Conservation (phyloP, 2,113 vertebrate species). For the Centropus bengalensis region DNA sequence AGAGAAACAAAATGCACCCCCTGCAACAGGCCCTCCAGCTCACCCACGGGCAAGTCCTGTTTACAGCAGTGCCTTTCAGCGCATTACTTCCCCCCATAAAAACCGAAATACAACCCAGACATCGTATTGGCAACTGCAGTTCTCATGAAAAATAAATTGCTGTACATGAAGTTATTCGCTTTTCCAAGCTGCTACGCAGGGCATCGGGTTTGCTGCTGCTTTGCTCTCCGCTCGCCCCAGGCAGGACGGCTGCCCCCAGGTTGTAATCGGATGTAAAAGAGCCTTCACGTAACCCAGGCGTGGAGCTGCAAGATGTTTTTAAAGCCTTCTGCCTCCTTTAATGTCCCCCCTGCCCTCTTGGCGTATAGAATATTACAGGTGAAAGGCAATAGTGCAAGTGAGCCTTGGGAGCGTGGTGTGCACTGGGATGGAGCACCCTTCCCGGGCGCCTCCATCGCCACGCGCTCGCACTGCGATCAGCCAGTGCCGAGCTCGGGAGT, state of each 20-base stretch:
- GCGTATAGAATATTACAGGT: conserved; percentile 16
- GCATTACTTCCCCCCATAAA: conserved; percentile 11
- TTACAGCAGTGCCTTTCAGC: conserved; percentile 52
- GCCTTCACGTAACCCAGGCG: background rate
- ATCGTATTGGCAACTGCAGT: conserved; percentile 60
- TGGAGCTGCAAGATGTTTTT: background rate
- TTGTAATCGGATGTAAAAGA: background rate
- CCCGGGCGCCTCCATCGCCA: background rate
- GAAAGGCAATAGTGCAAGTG: conserved; percentile 52
- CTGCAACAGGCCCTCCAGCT: conserved; percentile 62
- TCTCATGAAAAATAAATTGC: conserved; percentile 15
- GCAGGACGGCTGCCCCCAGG: background rate
- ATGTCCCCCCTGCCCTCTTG: background rate
- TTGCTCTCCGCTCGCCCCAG: background rate
- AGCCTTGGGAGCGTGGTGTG: background rate
- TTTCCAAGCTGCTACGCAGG: conserved; percentile 23
- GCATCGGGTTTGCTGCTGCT: conserved; percentile 15
- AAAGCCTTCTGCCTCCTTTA: background rate
- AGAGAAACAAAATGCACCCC: conserved; percentile 68
- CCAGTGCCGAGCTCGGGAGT: background rate
- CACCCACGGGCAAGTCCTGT: background rate
- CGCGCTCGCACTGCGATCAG: background rate
- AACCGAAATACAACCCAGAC: conserved; percentile 51
- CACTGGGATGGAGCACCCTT: background rate
- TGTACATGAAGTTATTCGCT: conserved; percentile 65